phyloP scores from a whole-genome alignment of 2,888 invertebrate species.

The Dynastes maya region DNA sequence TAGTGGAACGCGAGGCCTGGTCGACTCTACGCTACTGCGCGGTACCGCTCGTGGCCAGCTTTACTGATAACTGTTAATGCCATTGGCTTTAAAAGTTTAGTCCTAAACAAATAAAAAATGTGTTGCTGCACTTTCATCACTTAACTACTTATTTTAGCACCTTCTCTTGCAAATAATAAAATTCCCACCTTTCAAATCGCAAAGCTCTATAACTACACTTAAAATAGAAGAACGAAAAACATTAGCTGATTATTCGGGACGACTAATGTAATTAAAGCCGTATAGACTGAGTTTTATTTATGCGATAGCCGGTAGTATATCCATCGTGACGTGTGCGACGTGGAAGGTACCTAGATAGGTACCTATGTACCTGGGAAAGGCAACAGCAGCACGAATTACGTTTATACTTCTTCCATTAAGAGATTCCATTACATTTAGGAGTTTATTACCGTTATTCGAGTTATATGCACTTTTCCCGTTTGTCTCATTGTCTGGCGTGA shows the following conservation, averaged over 20 bases:
- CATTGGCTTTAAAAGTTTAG: too few species aligned
- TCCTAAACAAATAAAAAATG: too few species aligned
- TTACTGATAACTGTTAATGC: too few species aligned
- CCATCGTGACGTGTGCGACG: neutral
- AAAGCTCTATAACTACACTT: neutral
- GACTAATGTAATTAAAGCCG: conserved; percentile 40
- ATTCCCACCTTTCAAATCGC: neutral
- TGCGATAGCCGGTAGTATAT: conserved; percentile 12
- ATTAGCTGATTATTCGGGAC: conserved; percentile 43
- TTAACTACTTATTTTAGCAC: too few species aligned
- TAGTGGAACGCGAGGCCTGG: too few species aligned
- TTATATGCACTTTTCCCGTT: conserved; percentile 26
- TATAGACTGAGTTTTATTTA: conserved; percentile 34
- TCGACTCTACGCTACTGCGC: too few species aligned
- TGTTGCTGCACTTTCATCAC: too few species aligned
- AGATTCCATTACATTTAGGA: conserved; percentile 36
- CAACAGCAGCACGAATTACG: conserved; percentile 23
- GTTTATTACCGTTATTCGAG: conserved; percentile 31
- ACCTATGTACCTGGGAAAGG: neutral
- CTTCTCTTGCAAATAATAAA: neutral
- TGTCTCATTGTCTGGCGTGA: conserved; percentile 16
- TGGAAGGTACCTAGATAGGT: conserved; percentile 14
- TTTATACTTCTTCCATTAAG: conserved; percentile 44
- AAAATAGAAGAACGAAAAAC: conserved; percentile 13
- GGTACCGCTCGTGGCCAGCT: too few species aligned